Evolutionary conservation across 2,113 vertebrate species (phyloP), one percentile per base, ranked within the genome.

Genomic region (Parus major): DNA sequence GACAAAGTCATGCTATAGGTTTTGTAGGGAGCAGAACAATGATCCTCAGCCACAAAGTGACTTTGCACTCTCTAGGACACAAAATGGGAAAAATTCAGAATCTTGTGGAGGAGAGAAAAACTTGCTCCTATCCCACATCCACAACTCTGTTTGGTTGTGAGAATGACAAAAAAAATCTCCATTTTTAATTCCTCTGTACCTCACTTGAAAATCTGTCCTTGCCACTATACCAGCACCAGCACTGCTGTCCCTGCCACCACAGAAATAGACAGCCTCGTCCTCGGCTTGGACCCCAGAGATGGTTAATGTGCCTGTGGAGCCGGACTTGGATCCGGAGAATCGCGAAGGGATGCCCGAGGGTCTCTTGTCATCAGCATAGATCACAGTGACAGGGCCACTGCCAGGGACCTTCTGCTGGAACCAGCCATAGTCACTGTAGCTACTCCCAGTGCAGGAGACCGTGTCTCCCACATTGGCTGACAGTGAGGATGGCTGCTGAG

Each of bases 321-420:
- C 19, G 0, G 77, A 87, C 0, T 0, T 3, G 10, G 52, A 0
- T 2, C 53, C 18, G 1, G 85, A 91, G 31, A 33, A 65, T 65
- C 5, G 2, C 5, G 7, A 16, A 33, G 63, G 29, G 29, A 33
- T 33, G 29, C 15, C 29, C 4, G 21, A 65, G 63, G 63, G 63
- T 44, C 41, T 64, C 8, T 33, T 23, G 20, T 16, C 4, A 5
- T 9, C 33, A 2, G 8, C 2, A 5, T 64, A 64, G 20, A 64
- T 64, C 39, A 64, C 28, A 44, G 20, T 33, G 63, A 44, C 63
- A n/a, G 21, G 56, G 56, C 3, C 33, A n/a, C 3, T 57, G 33
- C 33, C 56, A 57, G 33, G 33, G 56, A 35, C 20, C 33, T 56
- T 56, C 33, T 57, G 55, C 31, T 56, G 55, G 31, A 9, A 21